Percentiles rank a stretch among this genome's conserved stretches.
These are phyloP conservation scores for Morpho helenor DNA, from an alignment of 2,888 invertebrate genomes.

Conservation along the genomic window DNA sequence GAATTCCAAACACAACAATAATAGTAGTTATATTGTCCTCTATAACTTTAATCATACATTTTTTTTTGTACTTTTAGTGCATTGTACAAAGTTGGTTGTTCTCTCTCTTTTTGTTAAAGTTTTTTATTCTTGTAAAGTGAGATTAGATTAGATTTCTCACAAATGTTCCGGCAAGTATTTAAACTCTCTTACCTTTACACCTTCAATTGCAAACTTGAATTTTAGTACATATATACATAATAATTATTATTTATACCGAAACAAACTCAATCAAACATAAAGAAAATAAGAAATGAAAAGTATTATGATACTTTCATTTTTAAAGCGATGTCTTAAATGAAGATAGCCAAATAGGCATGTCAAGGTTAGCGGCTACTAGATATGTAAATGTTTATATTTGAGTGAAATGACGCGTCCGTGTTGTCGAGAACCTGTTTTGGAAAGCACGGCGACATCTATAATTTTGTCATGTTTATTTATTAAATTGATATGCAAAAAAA, in stretches of 20 bases:
- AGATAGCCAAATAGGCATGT: constrained; percentile 5
- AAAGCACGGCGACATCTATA: background rate
- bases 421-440: constrained; percentile 4
- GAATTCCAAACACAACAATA: too few relatives aligned
- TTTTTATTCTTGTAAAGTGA: too few relatives aligned
- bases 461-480: background rate
- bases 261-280: background rate
- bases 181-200: too few relatives aligned
- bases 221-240: background rate
- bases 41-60: too few relatives aligned
- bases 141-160: too few relatives aligned
- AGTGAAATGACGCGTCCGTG: background rate
- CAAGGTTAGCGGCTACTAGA: constrained; percentile 7
- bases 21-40: too few relatives aligned
- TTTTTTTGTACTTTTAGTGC: too few relatives aligned
- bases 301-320: constrained; percentile 10
- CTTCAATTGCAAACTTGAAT: too few relatives aligned
- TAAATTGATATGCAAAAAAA: background rate
- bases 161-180: too few relatives aligned
- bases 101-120: too few relatives aligned
- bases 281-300: constrained; percentile 1
- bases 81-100: too few relatives aligned
- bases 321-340: constrained; percentile 1
- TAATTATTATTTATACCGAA: background rate
- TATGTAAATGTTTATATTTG: constrained; percentile 3